Conservation (phyloP, 35 echinoderm and acorn worm species). For the Lytechinus pictus region DNA sequence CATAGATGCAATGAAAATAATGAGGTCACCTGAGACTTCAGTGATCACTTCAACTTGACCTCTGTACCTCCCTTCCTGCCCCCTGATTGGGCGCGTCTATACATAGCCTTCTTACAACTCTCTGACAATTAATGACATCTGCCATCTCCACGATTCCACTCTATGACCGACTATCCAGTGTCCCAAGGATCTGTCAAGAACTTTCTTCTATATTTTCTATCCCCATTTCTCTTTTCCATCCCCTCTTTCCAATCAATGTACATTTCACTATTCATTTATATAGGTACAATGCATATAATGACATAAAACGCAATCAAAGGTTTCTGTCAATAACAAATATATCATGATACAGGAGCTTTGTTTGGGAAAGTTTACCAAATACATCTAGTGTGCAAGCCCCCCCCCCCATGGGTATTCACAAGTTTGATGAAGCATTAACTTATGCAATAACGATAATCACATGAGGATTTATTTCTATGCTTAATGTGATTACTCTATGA, state of each 20-base stretch:
- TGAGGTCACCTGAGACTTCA: conserved; percentile 24
- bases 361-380: no score
- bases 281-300: no score
- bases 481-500: neutral
- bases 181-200: neutral
- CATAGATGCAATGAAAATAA: conserved; percentile 43
- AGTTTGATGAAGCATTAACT: no score
- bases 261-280: no score
- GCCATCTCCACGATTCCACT: neutral
- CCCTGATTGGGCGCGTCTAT: conserved; percentile 17
- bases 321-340: no score
- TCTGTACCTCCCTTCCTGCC: conserved; percentile 15
- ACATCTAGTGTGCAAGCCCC: no score
- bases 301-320: no score
- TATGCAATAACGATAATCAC: no score
- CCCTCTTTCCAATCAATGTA: neutral
- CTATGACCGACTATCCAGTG: neutral
- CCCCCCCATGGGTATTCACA: no score
- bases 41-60: conserved; percentile 36
- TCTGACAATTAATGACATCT: neutral
- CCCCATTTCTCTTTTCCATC: neutral
- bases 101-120: neutral
- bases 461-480: neutral
- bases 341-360: no score
- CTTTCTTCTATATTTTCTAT: neutral